Evolutionary conservation across 1,140 invertebrate species (phyloP).

Genomic region (Rhynchophorus ferrugineus): DNA sequence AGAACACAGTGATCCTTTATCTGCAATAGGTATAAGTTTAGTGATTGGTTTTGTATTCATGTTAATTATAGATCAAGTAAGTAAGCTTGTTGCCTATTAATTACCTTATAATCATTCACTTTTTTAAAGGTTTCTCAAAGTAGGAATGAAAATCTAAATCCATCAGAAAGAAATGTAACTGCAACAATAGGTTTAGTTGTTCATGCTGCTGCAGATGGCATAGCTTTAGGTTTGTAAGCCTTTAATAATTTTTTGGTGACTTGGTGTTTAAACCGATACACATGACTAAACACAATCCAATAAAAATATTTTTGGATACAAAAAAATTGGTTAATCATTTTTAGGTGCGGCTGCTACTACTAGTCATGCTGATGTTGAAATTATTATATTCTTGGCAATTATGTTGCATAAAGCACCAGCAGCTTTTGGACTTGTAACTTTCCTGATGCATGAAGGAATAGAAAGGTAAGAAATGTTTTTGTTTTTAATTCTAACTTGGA

Average conservation of each 20-base stretch:
- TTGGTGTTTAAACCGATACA: too few relatives aligned
- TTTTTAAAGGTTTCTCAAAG: constrained; percentile 50
- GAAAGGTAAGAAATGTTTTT: constrained; percentile 60
- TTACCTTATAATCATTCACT: too few relatives aligned
- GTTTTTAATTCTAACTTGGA: too few relatives aligned
- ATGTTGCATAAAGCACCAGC: constrained; percentile 99
- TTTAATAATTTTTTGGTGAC: too few relatives aligned
- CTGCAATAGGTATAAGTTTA: constrained; percentile 56
- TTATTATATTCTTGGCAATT: constrained; percentile 96
- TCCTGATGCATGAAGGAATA: constrained; percentile 89
- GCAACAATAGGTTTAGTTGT: constrained; percentile 95
- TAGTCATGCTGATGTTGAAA: constrained; percentile 89
- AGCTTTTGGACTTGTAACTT: constrained; percentile 95
- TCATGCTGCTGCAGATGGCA: constrained; percentile 95
- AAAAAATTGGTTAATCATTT: too few relatives aligned
- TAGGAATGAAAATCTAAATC: constrained; percentile 53
- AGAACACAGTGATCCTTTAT: constrained; percentile 45
- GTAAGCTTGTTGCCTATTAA: too few relatives aligned
- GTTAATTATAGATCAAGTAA: constrained; percentile 84
- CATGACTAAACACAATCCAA: too few relatives aligned
- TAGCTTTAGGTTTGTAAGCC: constrained; percentile 92
- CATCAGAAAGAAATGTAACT: constrained; percentile 68
- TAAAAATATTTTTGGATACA: too few relatives aligned
- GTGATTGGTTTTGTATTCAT: constrained; percentile 90
- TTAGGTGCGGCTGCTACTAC: constrained; percentile 89